Evolutionary conservation across 2,113 vertebrate species (phyloP).

Genomic region (Polypterus bichir): DNA sequence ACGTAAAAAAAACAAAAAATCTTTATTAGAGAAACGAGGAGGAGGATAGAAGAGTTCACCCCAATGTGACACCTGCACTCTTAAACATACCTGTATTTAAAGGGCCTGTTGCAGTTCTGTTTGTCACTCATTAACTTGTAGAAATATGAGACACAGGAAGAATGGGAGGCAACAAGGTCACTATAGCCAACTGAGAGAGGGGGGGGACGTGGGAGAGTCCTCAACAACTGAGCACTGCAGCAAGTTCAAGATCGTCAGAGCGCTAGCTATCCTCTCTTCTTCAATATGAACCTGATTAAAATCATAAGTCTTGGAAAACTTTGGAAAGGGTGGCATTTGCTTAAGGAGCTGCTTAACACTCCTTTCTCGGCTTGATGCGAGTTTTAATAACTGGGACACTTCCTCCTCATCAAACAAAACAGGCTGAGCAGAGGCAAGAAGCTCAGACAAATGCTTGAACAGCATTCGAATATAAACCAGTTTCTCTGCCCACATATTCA

Average conservation of each 20-base stretch:
- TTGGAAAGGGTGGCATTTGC: slow-evolving; percentile 54
- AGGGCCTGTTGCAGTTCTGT: too few relatives aligned
- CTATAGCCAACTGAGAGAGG: too few relatives aligned
- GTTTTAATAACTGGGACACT: slow-evolving; percentile 32
- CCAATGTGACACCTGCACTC: too few relatives aligned
- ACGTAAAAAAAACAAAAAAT: too few relatives aligned
- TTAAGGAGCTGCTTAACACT: slow-evolving; percentile 30
- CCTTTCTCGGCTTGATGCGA: slow-evolving; percentile 31
- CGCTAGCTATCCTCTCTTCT: slow-evolving; percentile 47
- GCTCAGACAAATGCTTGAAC: slow-evolving; percentile 47
- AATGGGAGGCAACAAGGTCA: too few relatives aligned
- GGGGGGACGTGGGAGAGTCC: too few relatives aligned
- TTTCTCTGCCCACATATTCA: slow-evolving; percentile 87
- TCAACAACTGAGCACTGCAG: slow-evolving; percentile 9
- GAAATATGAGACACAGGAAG: too few relatives aligned
- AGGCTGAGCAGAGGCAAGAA: slow-evolving; percentile 22
- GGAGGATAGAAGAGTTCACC: too few relatives aligned
- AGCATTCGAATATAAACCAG: slow-evolving; percentile 61
- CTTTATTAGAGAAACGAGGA: too few relatives aligned
- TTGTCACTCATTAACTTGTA: too few relatives aligned
- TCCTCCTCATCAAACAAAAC: slow-evolving; percentile 7
- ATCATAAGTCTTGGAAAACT: slow-evolving; percentile 65
- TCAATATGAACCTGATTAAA: slow-evolving; percentile 55
- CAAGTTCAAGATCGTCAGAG: slow-evolving; percentile 44
- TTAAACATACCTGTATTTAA: too few relatives aligned